Evolutionary conservation across 2,888 invertebrate species (phyloP).

Genomic region (Pristionchus fissidentatus): DNA sequence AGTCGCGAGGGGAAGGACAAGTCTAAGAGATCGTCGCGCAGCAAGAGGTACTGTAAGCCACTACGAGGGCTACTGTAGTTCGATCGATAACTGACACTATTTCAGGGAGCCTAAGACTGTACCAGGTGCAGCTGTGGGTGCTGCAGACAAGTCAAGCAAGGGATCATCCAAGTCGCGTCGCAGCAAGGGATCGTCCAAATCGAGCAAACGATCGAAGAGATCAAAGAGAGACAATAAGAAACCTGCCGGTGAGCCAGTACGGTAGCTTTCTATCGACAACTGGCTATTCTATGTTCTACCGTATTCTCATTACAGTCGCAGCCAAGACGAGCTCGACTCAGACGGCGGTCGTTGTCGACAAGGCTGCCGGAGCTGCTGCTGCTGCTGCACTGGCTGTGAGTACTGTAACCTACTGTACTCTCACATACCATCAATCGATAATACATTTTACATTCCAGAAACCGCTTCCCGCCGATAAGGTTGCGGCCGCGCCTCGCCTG

Average conservation of each 20-base stretch:
- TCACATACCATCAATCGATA: slow-evolving; percentile 13
- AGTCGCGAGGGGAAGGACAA: neutral
- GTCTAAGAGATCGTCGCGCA: slow-evolving; percentile 27
- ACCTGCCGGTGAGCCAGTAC: neutral
- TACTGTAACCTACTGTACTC: neutral
- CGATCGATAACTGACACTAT: neutral
- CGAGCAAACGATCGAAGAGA: slow-evolving; percentile 3
- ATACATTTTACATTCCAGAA: neutral
- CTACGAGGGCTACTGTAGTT: neutral
- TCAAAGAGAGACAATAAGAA: neutral
- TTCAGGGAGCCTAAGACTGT: neutral
- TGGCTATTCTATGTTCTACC: neutral
- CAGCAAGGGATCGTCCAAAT: too few species aligned
- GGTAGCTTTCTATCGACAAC: neutral
- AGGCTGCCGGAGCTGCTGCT: slow-evolving; percentile 13
- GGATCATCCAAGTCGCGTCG: neutral
- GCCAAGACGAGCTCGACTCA: neutral
- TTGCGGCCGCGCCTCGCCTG: slow-evolving; percentile 17
- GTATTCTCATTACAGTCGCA: neutral
- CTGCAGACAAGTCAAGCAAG: slow-evolving; percentile 2
- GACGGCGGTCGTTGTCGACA: slow-evolving; percentile 6
- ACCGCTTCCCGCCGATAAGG: slow-evolving; percentile 4
- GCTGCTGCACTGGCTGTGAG: slow-evolving; percentile 18
- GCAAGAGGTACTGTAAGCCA: slow-evolving; percentile 1
- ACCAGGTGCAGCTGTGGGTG: neutral